Percentiles rank a stretch among this genome's conserved stretches.
Conservation (phyloP, 2,888 invertebrate genomes). For the Barypeithes pellucidus region DNA sequence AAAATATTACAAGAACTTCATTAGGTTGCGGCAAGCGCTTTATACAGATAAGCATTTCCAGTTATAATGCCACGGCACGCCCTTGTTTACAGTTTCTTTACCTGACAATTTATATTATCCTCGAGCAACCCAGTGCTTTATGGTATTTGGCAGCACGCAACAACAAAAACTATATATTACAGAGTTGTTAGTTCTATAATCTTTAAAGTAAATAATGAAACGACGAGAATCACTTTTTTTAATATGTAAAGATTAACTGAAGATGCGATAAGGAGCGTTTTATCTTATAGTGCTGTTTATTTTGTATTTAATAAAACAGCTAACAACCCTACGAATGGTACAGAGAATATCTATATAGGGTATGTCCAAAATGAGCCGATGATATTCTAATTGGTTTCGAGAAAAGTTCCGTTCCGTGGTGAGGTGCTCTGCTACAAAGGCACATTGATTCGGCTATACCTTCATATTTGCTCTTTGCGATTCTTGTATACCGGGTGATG, state of each 20-base stretch:
- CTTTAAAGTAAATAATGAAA: constrained; percentile 3
- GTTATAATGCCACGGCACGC: not conserved
- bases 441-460: too few relatives aligned
- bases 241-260: not conserved
- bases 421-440: too few relatives aligned
- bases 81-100: constrained; percentile 25
- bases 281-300: too few relatives aligned
- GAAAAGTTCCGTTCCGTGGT: too few relatives aligned
- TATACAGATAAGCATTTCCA: constrained; percentile 7
- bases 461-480: too few relatives aligned
- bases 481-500: too few relatives aligned
- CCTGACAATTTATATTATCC: constrained; percentile 20
- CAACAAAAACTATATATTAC: constrained; percentile 7
- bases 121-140: constrained; percentile 8
- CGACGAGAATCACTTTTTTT: not conserved
- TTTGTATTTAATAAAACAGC: too few relatives aligned
- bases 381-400: too few relatives aligned
- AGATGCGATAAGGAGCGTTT: not conserved
- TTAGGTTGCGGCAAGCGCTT: not conserved
- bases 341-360: too few relatives aligned
- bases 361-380: too few relatives aligned
- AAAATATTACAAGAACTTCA: constrained; percentile 3
- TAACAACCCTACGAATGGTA: too few relatives aligned
- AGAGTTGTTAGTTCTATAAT: not conserved
- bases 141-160: constrained; percentile 11